Conservation (phyloP, 1,140 invertebrate species). For the Elymnias hypermnestra region DNA sequence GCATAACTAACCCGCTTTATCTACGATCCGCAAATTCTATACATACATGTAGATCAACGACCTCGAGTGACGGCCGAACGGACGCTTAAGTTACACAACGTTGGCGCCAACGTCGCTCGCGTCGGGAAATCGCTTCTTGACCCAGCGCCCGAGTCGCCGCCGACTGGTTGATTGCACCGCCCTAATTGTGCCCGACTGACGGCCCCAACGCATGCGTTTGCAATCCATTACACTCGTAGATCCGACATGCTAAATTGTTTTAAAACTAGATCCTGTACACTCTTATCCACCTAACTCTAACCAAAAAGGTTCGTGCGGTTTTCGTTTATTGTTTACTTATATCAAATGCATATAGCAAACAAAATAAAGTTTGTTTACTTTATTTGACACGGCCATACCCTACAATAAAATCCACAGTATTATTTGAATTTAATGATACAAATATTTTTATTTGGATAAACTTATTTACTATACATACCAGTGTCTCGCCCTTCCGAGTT, state of each 20-base stretch:
- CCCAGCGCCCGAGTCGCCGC: conserved; percentile 52
- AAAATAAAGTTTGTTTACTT: no score
- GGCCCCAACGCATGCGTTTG: conserved; percentile 42
- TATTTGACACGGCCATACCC: no score
- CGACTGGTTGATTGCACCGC: conserved; percentile 57
- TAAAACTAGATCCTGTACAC: conserved; percentile 50
- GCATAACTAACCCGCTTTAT: conserved; percentile 11
- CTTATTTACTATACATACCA: no score
- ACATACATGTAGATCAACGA: conserved; percentile 56
- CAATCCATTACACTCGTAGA: conserved; percentile 45
- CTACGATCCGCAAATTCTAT: conserved; percentile 30
- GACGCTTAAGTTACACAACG: conserved; percentile 62
- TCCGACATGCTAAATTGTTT: conserved; percentile 50
- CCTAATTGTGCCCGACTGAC: conserved; percentile 60
- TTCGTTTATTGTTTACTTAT: no score
- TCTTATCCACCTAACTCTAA: no score
- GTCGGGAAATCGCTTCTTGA: conserved; percentile 67
- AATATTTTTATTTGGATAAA: no score
- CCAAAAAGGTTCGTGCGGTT: no score
- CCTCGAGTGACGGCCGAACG: conserved; percentile 53
- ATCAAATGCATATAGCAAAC: no score
- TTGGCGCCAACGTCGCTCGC: conserved; percentile 55
- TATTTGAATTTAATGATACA: no score
- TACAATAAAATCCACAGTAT: no score
- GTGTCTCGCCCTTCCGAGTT: no score